Base-by-base conservation (phyloP, 2,888 invertebrate species). In the Pimpla rufipes region DNA sequence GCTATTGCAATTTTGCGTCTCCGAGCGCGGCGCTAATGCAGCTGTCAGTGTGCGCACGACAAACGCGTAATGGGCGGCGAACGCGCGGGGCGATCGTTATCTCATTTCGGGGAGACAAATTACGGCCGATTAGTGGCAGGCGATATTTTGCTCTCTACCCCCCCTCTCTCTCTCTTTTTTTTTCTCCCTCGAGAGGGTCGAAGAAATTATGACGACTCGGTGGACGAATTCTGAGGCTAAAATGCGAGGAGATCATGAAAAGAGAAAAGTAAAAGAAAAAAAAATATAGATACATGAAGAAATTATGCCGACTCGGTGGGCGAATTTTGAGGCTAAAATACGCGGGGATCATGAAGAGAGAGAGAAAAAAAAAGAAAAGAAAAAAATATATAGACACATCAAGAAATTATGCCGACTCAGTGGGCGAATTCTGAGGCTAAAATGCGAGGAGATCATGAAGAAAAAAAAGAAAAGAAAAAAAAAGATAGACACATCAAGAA, bases 11-110 rank as follows among this genome's bases (percentile, higher is more conserved):
- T 59, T 76, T 50, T 16, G 29, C 71, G 57, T 23, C 40, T 10
- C 29, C 29, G 29, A 29, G 29, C n/a, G n/a, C n/a, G n/a, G 70
- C 42, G 21, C 79, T 59, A 76, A 76, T 57, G 71, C 70, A 75
- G 64, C 64, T 75, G 71, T 59, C 55, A 62, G 23, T 16, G 29
- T 73, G 62, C n/a, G n/a, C 79, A 40, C 62, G 76, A 73, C 59
- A 52, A 76, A 77, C n/a, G 71, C 35, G 40, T 55, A 40, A 76
- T 59, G 73, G 40, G 18, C 59, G 59, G 35, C n/a, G n/a, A n/a
- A 45, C 75, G n/a, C n/a, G n/a, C n/a, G n/a, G n/a, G n/a, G 29
- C 37, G 83, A 83, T 83, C 71, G 71, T 76, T 77, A 83, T 83
- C 83, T 73, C 52, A 67, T 83, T 80, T 80, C 76, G 73, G 71